Base-by-base conservation (phyloP, 2,888 invertebrate species). In the Andrena marginata region DNA sequence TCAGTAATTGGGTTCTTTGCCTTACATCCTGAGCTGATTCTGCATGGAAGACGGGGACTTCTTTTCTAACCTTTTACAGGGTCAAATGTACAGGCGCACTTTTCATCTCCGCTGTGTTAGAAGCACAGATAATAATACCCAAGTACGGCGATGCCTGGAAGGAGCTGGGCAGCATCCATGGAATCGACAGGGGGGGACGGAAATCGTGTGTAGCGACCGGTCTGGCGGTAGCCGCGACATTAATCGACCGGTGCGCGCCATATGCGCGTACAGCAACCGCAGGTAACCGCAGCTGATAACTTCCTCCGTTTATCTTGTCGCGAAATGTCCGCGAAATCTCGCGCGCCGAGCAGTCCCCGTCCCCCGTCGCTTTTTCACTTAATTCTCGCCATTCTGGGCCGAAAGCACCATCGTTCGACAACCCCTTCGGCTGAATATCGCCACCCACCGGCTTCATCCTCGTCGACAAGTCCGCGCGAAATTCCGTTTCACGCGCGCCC, bases 221-320 rank as follows among this genome's bases (percentile, higher is more conserved):
- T 48, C 74, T 51, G 51, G 7, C 51, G 51, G 33, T 73, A 26
- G 68, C 69, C 65, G 79, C 70, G 79, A 80, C 74, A 70, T 82
- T 82, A 82, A 82, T 82, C 79, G 81, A 82, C 70, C 79, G 54
- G 60, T 74, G 73, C 29, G 64, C 81, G 35, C 51, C 65, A 60
- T 73, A 79, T 73, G 78, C 73, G 64, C 81, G 72, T 54, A 60
- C 69, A 68, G 63, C 35, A 59, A 56, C 78, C 80, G 63, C 78
- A 73, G 69, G 81, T 67, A 82, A 82, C 81, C 81, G 81, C 81
- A 80, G 73, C 68, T 67, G 79, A 82, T 82, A 70, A 79, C 70
- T 59, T 49, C 65, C 70, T 74, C 79, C 33, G 74, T 79, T 74
- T 65, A 74, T 82, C 81, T 54, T 20, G 80, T 82, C 49, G 63